Base-by-base conservation (phyloP, 2,113 vertebrate genomes). In the Pangasianodon hypophthalmus region DNA sequence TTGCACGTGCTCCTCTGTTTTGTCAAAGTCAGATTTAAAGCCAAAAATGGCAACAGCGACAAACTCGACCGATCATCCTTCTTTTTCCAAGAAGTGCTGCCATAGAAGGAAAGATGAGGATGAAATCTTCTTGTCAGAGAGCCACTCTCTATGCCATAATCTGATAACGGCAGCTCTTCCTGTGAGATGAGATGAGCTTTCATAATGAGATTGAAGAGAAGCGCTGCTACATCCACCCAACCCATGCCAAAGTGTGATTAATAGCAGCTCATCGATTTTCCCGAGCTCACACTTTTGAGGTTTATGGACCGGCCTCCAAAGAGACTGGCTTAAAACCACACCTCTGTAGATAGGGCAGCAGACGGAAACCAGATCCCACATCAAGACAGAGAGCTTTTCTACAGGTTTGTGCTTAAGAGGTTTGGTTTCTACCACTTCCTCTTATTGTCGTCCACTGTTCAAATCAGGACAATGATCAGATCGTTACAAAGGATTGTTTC, bases 141-240 rank as follows among this genome's bases (percentile, higher is more conserved):
- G 86, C 87, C 64, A 88, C 91, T 90, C 85, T 73, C 48, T 75
- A 87, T 90, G 86, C 87, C 44, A 77, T 95, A 95, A 95, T 95
- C 89, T 3, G 90, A 96, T 96, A 92, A 95, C 14, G 46, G 37
- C 1, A 84, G 90, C 93, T 95, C 94, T 94, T 95, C 91, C 94
- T 92, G 93, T 92, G 90, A 95, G 94, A 94, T 82, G 93, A 88
- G 88, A 94, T 82, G 93, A 88, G 88, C 92, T 94, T 90, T 92
- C 64, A 84, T 96, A 96, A 96, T 87, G 90, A 95, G 95, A 95
- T 96, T 96, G 91, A 88, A 90, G 90, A 90, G 81, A 93, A 93
- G 93, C 88, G 91, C 91, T 92, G 94, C 90, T 92, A 92, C 92
- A 92, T 94, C 92, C 92, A 44, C 84, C 87, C 67, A 73, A 67